Percentiles rank a stretch among this genome's conserved stretches.
Conservation (phyloP, 1,140 invertebrate species). For the Nautilus pompilius region DNA sequence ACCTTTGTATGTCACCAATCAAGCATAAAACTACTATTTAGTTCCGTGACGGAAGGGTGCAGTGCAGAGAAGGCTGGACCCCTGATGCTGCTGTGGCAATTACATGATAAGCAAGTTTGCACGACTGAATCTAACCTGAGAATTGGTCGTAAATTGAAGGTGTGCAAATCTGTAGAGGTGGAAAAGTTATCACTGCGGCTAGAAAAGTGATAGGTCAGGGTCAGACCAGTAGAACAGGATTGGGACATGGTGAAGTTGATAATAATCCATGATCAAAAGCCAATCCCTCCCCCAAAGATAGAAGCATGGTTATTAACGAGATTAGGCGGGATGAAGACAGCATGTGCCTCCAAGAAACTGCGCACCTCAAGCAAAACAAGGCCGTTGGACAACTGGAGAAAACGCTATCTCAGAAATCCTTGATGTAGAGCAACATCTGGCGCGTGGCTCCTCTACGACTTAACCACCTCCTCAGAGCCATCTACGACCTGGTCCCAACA, state of each 20-base stretch:
- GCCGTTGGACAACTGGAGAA: neutral
- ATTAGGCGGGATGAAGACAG: neutral
- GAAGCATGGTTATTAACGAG: neutral
- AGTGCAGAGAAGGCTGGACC: neutral
- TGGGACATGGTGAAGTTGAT: neutral
- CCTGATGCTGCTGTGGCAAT: neutral
- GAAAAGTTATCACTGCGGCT: neutral
- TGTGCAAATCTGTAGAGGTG: neutral
- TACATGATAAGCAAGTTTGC: neutral
- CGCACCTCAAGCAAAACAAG: neutral
- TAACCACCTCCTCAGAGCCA: neutral
- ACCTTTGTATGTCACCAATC: neutral
- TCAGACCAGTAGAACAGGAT: neutral
- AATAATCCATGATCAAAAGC: neutral
- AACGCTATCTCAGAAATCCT: neutral
- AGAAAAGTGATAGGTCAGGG: neutral
- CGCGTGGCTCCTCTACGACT: neutral
- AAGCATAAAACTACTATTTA: neutral
- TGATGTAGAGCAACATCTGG: neutral
- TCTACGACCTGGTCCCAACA: neutral
- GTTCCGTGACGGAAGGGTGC: neutral
- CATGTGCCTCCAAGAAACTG: neutral
- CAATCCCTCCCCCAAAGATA: neutral
- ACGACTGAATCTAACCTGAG: neutral
- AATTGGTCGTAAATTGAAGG: neutral